Evolutionary conservation across 2,113 vertebrate species (phyloP).

Genomic region (Chaenogobius annularis): DNA sequence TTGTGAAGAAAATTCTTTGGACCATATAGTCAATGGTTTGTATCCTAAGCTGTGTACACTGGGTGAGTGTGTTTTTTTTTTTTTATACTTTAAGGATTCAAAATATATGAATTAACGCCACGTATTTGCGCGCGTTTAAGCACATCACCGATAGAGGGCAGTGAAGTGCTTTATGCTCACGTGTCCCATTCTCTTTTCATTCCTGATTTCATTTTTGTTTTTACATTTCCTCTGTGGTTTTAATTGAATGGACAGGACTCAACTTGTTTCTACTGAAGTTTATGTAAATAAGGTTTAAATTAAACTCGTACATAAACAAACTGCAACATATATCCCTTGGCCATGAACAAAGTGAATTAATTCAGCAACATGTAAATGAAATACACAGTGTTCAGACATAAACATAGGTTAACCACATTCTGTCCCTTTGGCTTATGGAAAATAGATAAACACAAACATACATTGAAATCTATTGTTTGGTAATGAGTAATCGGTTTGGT

Average conservation of each 20-base stretch:
- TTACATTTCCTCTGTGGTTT: too few species aligned
- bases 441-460: not conserved
- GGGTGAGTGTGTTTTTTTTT: too few species aligned
- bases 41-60: too few species aligned
- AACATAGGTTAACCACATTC: constrained; percentile 7
- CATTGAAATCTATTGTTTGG: not conserved
- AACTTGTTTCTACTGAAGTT: not conserved
- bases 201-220: too few species aligned
- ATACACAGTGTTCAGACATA: constrained; percentile 9
- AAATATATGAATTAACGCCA: too few species aligned
- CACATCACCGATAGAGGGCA: not conserved
- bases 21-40: too few species aligned
- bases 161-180: too few species aligned
- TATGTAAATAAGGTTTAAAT: constrained; percentile 58
- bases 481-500: not conserved
- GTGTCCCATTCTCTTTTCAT: too few species aligned
- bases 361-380: constrained; percentile 26
- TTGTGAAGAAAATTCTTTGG: too few species aligned
- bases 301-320: constrained; percentile 46
- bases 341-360: constrained; percentile 28
- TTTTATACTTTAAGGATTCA: too few species aligned
- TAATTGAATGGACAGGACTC: not conserved
- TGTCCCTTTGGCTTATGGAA: constrained; percentile 16
- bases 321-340: constrained; percentile 9
- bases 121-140: not conserved